Base-by-base conservation (phyloP, 2,113 vertebrate genomes). In the Sebastes schlegelii region DNA sequence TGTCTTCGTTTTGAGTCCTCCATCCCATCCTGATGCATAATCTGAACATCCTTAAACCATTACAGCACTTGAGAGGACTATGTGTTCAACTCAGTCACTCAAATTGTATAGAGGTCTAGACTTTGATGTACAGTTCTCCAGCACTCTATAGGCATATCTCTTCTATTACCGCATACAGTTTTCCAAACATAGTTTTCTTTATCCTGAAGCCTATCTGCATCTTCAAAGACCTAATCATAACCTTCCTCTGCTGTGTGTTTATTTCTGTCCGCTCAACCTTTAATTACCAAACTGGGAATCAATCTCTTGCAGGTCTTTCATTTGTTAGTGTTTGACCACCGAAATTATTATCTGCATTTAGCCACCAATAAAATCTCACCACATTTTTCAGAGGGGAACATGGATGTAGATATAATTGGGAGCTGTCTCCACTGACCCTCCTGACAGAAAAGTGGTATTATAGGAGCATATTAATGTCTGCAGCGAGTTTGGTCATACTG, bases 151-250 rank as follows among this genome's bases (percentile, higher is more conserved):
- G 65, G 43, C 52, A 70, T 71, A 73, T 81, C 68, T 85, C 63
- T 58, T 55, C 26, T 80, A 70, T 75, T 63, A 77, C 78, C 61
- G 60, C 71, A 58, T 80, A 23, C 43, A 67, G 40, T 62, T 82
- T 61, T 69, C 77, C 90, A 92, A 93, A 93, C 79, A 91, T 88
- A 90, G 2, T 82, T 69, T 13, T 68, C 75, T 71, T 70, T 57
- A 73, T 85, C 40, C 74, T 91, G 60, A 79, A 88, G 72, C 4
- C 80, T 85, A 89, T 94, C 76, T 82, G 80, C 83, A 52, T 87
- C 87, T 92, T 92, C 90, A 93, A 91, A 91, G 73, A 83, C 71
- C 86, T 94, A 93, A 94, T 93, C 91, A 94, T 88, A 92, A 91
- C 83, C 93, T 92, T 88, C 77, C 80, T 68, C 52, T 43, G 60